Evolutionary conservation across 1,140 invertebrate genomes (phyloP).

Genomic region (Penaeus vannamei): DNA sequence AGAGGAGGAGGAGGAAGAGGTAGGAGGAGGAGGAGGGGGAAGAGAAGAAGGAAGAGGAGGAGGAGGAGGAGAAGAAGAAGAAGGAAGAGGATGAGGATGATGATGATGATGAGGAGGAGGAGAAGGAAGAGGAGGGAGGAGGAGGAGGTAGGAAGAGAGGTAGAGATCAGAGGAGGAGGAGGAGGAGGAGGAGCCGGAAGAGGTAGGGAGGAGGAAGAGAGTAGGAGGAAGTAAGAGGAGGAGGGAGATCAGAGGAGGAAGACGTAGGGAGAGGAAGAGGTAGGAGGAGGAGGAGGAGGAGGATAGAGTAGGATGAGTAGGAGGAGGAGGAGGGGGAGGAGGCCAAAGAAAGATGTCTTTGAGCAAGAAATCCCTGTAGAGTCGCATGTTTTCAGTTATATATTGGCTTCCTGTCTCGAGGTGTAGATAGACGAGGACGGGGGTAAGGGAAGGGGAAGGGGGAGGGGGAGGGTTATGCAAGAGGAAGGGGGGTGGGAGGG

Average conservation of each 20-base stretch:
- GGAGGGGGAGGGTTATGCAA: neutral
- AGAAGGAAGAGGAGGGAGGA: neutral
- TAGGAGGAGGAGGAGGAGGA: neutral
- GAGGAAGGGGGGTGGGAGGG: neutral
- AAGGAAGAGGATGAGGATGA: neutral
- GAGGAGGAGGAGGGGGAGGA: neutral
- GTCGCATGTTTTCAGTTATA: too few relatives aligned
- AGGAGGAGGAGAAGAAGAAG: neutral
- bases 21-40: neutral
- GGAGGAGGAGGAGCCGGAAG: neutral
- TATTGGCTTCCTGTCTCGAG: too few relatives aligned
- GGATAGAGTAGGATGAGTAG: neutral
- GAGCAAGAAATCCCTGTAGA: too few relatives aligned
- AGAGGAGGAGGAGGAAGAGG: constrained; percentile 3
- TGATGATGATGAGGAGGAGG: neutral
- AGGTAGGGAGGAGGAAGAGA: too few relatives aligned
- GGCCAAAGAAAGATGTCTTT: neutral
- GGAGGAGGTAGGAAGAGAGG: too few relatives aligned
- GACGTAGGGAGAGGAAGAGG: neutral
- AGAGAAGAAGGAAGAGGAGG: constrained; percentile 12
- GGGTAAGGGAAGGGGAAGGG: neutral
- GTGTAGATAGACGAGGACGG: neutral
- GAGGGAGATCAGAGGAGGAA: neutral
- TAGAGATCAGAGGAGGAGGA: neutral
- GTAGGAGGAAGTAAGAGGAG: neutral